Base-by-base conservation (phyloP, 1,140 invertebrate genomes). In the Drosophila bipectinata region DNA sequence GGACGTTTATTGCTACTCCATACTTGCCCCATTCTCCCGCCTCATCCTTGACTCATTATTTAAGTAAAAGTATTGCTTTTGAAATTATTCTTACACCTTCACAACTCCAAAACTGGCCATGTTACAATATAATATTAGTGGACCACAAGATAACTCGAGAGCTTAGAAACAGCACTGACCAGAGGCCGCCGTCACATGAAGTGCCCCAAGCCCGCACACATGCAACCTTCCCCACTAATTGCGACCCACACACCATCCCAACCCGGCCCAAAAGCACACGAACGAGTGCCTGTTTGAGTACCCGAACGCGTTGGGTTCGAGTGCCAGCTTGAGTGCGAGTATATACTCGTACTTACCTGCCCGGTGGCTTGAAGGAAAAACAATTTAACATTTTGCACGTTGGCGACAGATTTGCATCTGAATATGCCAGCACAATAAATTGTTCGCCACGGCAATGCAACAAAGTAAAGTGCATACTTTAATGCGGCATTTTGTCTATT, bases 401-500 rank as follows among this genome's bases (percentile, higher is more conserved):
- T 84, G 81, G 81, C 81, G 81, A 84, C 81, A 81, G 77, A 84
- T 77, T 85, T 80, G 68, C 74, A 83, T 82, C 74, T 69, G 69
- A 74, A 57, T 64, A 64, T 64, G 75, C 66, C 72, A 72, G 59
- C 75, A 69, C 59, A 71, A 84, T 85, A 84, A 84, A 85, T 85
- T 77, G 77, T 74, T 66, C 37, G 60, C 47, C 61, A 68, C 30
- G 63, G 48, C 66, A 69, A 69, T 48, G 63, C 62, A 56, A 56
- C 63, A 69, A 68, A 56, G 81, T 71, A 84, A 84, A 84, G 81
- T 84, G 81, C 81, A 84, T 67, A 73, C 72, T 81, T 84, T 79
- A 84, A 84, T 84, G 79, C 84, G 81, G 59, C 73, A 80, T 85
- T 85, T 80, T 84, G 81, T 80, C 81, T 80, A 68, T 87, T 84